A percentile compares a stretch with the other conserved stretches of the same genome.
Evolutionary conservation across 1,140 invertebrate species (phyloP).

Genomic region (Drosophila seguyi): DNA sequence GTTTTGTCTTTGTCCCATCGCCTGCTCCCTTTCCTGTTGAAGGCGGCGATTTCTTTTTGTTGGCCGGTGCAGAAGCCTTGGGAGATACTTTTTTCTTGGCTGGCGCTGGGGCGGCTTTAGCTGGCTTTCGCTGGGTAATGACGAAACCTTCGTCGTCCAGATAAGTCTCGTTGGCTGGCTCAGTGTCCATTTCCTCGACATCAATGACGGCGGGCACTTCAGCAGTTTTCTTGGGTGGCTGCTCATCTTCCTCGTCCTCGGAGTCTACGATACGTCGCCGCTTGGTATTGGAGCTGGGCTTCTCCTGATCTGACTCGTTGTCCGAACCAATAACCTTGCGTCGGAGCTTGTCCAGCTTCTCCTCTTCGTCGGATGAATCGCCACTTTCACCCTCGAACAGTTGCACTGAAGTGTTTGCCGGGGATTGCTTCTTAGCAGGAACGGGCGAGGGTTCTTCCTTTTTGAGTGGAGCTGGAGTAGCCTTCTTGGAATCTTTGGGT

Average conservation of each 20-base stretch:
- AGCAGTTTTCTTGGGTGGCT: conserved; percentile 62
- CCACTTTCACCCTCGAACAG: conserved; percentile 62
- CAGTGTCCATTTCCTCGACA: conserved; percentile 47
- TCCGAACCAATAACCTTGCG: conserved; percentile 64
- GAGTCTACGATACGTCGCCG: conserved; percentile 76
- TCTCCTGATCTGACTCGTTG: conserved; percentile 57
- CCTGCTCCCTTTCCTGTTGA: conserved; percentile 42
- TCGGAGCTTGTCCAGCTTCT: conserved; percentile 73
- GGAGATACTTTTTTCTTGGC: conserved; percentile 49
- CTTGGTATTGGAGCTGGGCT: conserved; percentile 40
- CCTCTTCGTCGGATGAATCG: conserved; percentile 77
- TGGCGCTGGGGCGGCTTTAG: conserved; percentile 39
- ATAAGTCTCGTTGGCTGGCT: conserved; percentile 70
- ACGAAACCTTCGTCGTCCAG: conserved; percentile 82
- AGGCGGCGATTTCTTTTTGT: conserved; percentile 59
- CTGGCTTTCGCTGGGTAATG: conserved; percentile 66
- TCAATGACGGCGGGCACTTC: conserved; percentile 28
- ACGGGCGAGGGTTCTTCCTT: conserved; percentile 1
- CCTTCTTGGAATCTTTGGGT: conserved; percentile 20
- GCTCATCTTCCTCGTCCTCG: conserved; percentile 75
- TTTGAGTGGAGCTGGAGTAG: background rate
- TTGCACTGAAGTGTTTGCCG: conserved; percentile 68
- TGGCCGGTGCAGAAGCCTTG: conserved; percentile 12
- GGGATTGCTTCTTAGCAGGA: conserved; percentile 33
- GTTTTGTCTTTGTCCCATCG: conserved; percentile 67